Percentiles rank a stretch among this genome's conserved stretches.
These are phyloP conservation scores for Tichodroma muraria DNA, from an alignment of 2,113 vertebrate species.

Conservation along the genomic window DNA sequence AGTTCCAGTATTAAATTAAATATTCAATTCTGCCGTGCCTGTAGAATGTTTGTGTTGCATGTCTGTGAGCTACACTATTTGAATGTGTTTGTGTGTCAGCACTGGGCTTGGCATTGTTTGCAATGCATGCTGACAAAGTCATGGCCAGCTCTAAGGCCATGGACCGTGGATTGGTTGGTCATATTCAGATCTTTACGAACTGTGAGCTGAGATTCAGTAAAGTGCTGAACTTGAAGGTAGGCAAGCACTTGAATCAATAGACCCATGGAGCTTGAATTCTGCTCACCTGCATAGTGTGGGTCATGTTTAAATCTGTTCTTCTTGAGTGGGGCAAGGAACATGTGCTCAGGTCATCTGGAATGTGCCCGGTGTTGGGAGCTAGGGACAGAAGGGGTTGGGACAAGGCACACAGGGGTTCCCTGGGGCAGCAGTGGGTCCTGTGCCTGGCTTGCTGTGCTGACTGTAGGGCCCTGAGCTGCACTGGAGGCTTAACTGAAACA, in stretches of 20 bases:
- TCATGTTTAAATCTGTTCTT: not conserved
- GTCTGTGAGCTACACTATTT: not conserved
- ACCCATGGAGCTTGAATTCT: not conserved
- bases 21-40: not conserved
- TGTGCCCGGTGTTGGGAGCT: not conserved
- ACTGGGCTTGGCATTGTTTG: not conserved
- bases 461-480: not conserved
- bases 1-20: not conserved
- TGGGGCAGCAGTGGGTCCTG: not conserved
- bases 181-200: not conserved
- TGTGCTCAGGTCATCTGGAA: not conserved
- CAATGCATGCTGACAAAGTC: not conserved
- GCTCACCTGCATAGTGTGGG: not conserved
- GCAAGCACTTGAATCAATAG: not conserved
- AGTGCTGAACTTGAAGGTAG: not conserved
- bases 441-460: not conserved
- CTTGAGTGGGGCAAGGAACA: not conserved
- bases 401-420: not conserved
- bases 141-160: not conserved
- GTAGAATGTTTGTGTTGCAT: not conserved
- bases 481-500: not conserved
- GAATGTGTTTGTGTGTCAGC: not conserved
- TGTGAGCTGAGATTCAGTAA: not conserved
- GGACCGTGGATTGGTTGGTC: not conserved
- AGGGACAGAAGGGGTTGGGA: not conserved